Percentiles rank a stretch among this genome's conserved stretches.
phyloP scores from a whole-genome alignment of 2,888 invertebrate species.

The Drosophila paramelanica region DNA sequence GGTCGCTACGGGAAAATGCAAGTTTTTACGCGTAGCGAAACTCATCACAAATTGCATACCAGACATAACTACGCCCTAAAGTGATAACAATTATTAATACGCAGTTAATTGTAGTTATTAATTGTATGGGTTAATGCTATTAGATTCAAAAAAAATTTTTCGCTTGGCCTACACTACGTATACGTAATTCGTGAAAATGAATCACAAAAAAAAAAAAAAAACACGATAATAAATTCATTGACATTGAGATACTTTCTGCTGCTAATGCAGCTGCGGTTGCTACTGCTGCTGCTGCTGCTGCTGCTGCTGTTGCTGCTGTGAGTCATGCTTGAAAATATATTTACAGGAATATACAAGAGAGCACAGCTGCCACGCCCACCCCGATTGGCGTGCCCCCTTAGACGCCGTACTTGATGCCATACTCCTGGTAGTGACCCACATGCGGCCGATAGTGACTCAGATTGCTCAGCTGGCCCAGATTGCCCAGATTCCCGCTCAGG shows the following conservation, averaged over 20 bases:
- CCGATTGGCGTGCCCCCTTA: conserved; percentile 50
- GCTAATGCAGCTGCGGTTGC: conserved; percentile 1
- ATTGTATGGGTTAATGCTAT: conserved; percentile 36
- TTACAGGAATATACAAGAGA: conserved; percentile 77
- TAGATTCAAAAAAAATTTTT: conserved; percentile 41
- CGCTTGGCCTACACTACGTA: conserved; percentile 45
- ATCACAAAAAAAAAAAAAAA: conserved; percentile 25
- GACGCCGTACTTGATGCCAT: conserved; percentile 85
- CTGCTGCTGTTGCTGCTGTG: conserved; percentile 46
- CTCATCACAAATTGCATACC: conserved; percentile 73
- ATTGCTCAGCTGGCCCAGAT: conserved; percentile 84
- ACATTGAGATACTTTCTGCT: conserved; percentile 56
- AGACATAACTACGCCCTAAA: conserved; percentile 65
- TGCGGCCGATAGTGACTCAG: conserved; percentile 84
- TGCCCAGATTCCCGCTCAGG: conserved; percentile 83
- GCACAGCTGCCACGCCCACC: conserved; percentile 57
- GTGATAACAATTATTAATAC: conserved; percentile 70
- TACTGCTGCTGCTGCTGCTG: conserved; percentile 1
- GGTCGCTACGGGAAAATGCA: conserved; percentile 39
- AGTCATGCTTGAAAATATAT: conserved; percentile 69
- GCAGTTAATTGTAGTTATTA: conserved; percentile 56
- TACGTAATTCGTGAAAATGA: conserved; percentile 35
- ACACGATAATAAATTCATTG: conserved; percentile 45
- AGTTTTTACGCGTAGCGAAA: conserved; percentile 47
- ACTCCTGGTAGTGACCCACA: conserved; percentile 85